phyloP scores from a whole-genome alignment of 2,888 invertebrate species.

The Laspeyria flexula region DNA sequence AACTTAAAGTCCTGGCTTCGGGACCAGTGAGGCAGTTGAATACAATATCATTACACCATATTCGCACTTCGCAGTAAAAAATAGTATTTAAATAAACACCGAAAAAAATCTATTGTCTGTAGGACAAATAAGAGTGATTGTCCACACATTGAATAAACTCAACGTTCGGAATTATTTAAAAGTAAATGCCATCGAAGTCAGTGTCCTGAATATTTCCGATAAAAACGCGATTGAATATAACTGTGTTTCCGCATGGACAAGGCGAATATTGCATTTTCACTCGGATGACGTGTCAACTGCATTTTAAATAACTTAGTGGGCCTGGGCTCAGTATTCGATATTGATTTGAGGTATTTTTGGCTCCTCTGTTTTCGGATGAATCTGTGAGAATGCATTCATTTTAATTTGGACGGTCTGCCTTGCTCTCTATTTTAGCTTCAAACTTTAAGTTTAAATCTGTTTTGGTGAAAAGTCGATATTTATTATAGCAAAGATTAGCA shows the following conservation, averaged over 20 bases:
- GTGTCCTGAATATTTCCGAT: constrained; percentile 52
- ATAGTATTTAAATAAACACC: too few relatives aligned
- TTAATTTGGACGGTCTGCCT: constrained; percentile 6
- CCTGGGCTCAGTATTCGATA: constrained; percentile 55
- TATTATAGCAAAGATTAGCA: too few relatives aligned
- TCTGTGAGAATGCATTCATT: constrained; percentile 24
- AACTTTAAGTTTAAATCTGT: background rate
- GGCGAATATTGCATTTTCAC: constrained; percentile 82
- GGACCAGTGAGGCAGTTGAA: too few relatives aligned
- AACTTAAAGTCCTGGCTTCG: too few relatives aligned
- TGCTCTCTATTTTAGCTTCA: background rate
- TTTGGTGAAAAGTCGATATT: background rate
- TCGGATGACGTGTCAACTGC: constrained; percentile 81
- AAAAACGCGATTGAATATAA: constrained; percentile 71
- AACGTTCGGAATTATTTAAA: constrained; percentile 52
- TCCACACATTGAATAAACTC: constrained; percentile 44
- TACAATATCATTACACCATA: too few relatives aligned
- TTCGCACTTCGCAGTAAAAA: too few relatives aligned
- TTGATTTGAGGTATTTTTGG: constrained; percentile 72
- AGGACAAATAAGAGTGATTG: constrained; percentile 33
- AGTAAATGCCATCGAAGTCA: constrained; percentile 48
- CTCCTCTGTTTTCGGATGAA: constrained; percentile 21
- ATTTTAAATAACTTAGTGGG: constrained; percentile 82
- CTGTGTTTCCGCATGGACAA: constrained; percentile 73
- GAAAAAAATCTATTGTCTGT: background rate